Evolutionary conservation across 1,140 invertebrate genomes (phyloP), one percentile per base, ranked within the genome.

Genomic region (Diabrotica virgifera): DNA sequence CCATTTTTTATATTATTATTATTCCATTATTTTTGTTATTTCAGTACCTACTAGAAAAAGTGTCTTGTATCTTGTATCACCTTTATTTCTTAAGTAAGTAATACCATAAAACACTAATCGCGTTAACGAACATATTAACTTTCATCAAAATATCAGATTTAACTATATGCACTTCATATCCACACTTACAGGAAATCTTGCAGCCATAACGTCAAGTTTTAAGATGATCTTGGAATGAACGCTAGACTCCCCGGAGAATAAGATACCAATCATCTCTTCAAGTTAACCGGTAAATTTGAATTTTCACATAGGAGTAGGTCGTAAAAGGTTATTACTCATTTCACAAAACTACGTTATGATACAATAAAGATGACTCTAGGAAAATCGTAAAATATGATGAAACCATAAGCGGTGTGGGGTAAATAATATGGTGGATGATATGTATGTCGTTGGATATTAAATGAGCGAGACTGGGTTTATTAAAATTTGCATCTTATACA

Each of bases 191-290:
- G 24, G 24, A 24, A 24, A 24, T 24, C 24, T 24, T 24, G 24
- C 24, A 24, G 24, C 24, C 24, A 24, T 24, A 24, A 24, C 40
- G 8, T n/a, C 8, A 46, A 46, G 40, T 46, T 46, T 46, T 46
- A 46, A 46, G 40, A 46, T n/a, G 40, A 46, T 46, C 40, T 46
- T n/a, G 6, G n/a, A 10, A 46, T 46, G n/a, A 46, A 46, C 40
- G 40, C 5, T 5, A 46, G 40, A 46, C 40, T 46, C 40, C n/a
- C 40, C 8, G 40, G 40, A 46, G 40, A 46, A 46, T 46, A 46
- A 46, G 40, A 46, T 46, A 46, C 40, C n/a, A 46, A 46, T 46
- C 40, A 46, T 46, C 40, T 46, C 40, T 46, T 46, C 40, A n/a
- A n/a, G 8, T 46, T 10, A 46, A 10, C 40, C 40, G 40, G 8